Evolutionary conservation across 2,888 invertebrate species (phyloP), one percentile per base, ranked within the genome.

Genomic region (Aproaerema taeniolella): DNA sequence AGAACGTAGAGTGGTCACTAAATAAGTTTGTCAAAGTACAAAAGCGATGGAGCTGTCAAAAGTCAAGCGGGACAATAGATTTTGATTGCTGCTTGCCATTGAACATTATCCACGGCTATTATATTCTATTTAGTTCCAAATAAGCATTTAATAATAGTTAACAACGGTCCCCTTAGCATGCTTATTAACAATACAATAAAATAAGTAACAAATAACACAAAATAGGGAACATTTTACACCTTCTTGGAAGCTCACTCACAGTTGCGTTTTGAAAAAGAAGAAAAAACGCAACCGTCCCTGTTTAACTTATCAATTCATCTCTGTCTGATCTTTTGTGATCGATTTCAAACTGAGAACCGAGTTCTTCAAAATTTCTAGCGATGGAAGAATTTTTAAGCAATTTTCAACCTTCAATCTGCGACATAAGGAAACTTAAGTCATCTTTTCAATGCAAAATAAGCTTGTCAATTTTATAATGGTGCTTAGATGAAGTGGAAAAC

Each of bases 121-220:
- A 86, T 86, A 85, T 83, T 86, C 83, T 77, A 85, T 86, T 86
- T 86, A 85, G 81, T 75, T 76, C 79, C 80, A 83, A 85, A 86
- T 86, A 85, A 85, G 71, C 83, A 73, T 86, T 85, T 85, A 85
- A 86, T 73, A 75, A 69, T 83, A 78, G 75, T 76, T 72, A 72
- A 71, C 72, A 70, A 61, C 64, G 67, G 70, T 70, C 67, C 75
- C 67, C 75, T 73, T 74, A 74, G 71, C 80, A 76, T 76, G 82
- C 81, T 77, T 83, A 86, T 86, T 85, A 86, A 86, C 81, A 86
- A 86, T 82, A 85, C 82, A 85, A 83, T 83, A 78, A 85, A 81
- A 81, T 83, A 85, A 85, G 79, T 82, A 80, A 75, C 77, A 81
- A 73, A 73, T 70, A 73, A 71, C 65, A 69, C 61, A 69, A 81